phyloP scores from a whole-genome alignment of 1,140 invertebrate species.

The Oscheius sp. region DNA sequence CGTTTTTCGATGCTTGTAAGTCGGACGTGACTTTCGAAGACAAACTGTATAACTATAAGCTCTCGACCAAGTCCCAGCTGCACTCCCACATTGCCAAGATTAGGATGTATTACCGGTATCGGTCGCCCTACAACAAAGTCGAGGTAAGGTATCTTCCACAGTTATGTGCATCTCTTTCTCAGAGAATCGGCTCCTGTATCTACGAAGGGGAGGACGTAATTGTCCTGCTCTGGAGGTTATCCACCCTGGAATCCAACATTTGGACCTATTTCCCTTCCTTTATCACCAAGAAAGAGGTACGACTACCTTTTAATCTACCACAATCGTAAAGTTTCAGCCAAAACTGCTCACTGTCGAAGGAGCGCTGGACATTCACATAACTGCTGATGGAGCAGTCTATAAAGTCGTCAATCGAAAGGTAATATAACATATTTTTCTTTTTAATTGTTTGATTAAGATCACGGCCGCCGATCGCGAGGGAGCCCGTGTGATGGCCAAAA shows the following conservation, averaged over 20 bases:
- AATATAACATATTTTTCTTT: background rate
- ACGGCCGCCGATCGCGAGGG: slow-evolving; percentile 38
- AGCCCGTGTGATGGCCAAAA: slow-evolving; percentile 25
- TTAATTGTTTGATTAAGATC: slow-evolving; percentile 29
- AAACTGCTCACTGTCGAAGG: slow-evolving; percentile 34
- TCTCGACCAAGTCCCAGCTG: slow-evolving; percentile 8
- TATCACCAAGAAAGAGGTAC: slow-evolving; percentile 36
- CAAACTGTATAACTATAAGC: slow-evolving; percentile 33
- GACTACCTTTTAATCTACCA: background rate
- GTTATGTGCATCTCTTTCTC: slow-evolving; percentile 9
- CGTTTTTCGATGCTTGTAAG: slow-evolving; percentile 31
- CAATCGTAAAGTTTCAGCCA: slow-evolving; percentile 7
- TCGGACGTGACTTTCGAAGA: slow-evolving; percentile 33
- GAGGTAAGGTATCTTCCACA: slow-evolving; percentile 10
- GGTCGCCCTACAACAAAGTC: slow-evolving; percentile 39
- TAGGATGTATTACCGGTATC: slow-evolving; percentile 39
- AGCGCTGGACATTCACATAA: slow-evolving; percentile 36
- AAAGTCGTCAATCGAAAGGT: slow-evolving; percentile 39
- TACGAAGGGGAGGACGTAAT: slow-evolving; percentile 44
- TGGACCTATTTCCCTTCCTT: slow-evolving; percentile 37
- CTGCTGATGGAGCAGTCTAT: slow-evolving; percentile 23
- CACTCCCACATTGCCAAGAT: slow-evolving; percentile 36
- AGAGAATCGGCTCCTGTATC: slow-evolving; percentile 41
- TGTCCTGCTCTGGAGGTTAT: slow-evolving; percentile 33
- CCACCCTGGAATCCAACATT: slow-evolving; percentile 31